Evolutionary conservation across 2,113 vertebrate species (phyloP), one percentile per base, ranked within the genome.

Genomic region (Cairina moschata): DNA sequence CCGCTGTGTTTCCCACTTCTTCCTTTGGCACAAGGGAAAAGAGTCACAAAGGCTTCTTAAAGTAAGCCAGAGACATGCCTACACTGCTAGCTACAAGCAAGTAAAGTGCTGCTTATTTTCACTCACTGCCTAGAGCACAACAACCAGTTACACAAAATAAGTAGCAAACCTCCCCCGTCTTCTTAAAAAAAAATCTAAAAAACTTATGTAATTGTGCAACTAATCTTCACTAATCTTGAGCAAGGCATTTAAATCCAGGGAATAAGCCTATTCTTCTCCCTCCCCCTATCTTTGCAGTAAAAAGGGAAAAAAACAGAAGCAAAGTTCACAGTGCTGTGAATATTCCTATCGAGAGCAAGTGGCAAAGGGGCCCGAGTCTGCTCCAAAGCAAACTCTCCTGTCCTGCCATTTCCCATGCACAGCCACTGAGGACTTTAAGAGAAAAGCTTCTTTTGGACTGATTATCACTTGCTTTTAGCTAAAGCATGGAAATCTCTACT

Each of bases 221-320:
- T 98, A 93, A 96, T 93, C 92, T 95, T 83, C 26, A 2, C 23
- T 97, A 97, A 96, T 94, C 92, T 95, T 86, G 86, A 93, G 96
- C 65, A 74, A 95, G 82, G 55, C 71, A 88, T 93, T 87, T 91
- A 88, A 96, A 97, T 93, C 87, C 40, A 8, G 20, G 46, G 42
- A 85, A 58, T 91, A 97, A 95, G 87, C 86, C 90, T 90, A 44
- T 90, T 85, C 85, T 87, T 90, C 40, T 67, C 4, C 16, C 3
- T 16, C 13, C 29, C 44, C n/a, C 62, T 82, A 22, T 77, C 89
- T 60, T 72, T 56, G 77, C 71, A 66, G 83, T 6, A 13, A 93
- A 79, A 92, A 38, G 54, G 21, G 74, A 78, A 73, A 31, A 31
- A 36, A 68, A 88, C 3, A 83, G 83, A 78, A 79, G 79, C 65